These are phyloP conservation scores for Phytoseiulus persimilis DNA, from an alignment of 2,888 invertebrate species.

Conservation along the genomic window DNA sequence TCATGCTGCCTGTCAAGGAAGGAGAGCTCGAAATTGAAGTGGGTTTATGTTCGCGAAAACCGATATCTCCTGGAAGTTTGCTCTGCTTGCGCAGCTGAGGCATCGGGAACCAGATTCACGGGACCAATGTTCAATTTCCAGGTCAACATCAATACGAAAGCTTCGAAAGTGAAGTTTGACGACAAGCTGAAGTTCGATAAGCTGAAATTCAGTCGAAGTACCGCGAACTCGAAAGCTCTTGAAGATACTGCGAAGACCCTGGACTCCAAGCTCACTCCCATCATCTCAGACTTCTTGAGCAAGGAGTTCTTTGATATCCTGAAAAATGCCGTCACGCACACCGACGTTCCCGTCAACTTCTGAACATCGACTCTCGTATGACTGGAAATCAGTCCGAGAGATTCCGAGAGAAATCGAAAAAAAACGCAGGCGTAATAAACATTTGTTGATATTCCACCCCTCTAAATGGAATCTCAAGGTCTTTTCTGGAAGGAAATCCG, in stretches of 20 bases:
- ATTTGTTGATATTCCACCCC: too few relatives aligned
- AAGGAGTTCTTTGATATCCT: not conserved
- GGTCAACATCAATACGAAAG: not conserved
- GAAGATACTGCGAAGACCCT: not conserved
- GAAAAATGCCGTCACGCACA: slow-evolving; percentile 11
- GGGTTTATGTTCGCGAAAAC: not conserved
- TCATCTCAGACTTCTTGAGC: not conserved
- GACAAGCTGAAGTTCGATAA: slow-evolving; percentile 17
- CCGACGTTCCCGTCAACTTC: not conserved
- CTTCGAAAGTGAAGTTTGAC: slow-evolving; percentile 14
- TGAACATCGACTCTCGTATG: not conserved
- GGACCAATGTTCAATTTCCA: not conserved
- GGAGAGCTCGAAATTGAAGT: slow-evolving; percentile 19
- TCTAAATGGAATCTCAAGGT: too few relatives aligned
- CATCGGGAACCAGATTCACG: too few relatives aligned
- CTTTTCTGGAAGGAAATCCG: too few relatives aligned
- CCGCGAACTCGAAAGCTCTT: not conserved
- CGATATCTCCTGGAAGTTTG: too few relatives aligned
- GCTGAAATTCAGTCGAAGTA: not conserved
- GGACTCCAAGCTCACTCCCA: not conserved
- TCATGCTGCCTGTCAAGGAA: not conserved
- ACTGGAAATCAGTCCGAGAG: too few relatives aligned
- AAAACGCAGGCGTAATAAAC: too few relatives aligned
- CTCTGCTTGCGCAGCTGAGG: too few relatives aligned
- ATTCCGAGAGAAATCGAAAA: too few relatives aligned